phyloP scores from a whole-genome alignment of 1,140 invertebrate species.

The Doryteuthis pealeii region DNA sequence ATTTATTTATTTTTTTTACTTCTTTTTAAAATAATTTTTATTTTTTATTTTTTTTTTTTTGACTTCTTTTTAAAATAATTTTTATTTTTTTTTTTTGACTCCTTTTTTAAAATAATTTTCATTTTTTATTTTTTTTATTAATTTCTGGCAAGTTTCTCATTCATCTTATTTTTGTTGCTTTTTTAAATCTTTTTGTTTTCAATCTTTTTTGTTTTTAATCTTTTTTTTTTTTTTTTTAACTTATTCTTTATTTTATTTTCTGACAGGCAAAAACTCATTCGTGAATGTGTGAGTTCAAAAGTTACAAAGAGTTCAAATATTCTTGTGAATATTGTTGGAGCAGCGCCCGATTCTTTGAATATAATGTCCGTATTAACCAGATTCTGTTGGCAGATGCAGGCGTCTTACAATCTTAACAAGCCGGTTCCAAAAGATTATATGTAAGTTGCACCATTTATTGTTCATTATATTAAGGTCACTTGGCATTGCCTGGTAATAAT shows the following conservation, averaged over 20 bases:
- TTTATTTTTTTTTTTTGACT: too few relatives aligned
- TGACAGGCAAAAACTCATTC: constrained; percentile 37
- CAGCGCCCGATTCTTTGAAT: constrained; percentile 53
- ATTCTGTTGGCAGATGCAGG: constrained; percentile 46
- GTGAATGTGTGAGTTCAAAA: constrained; percentile 33
- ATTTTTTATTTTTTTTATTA: background rate
- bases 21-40: background rate
- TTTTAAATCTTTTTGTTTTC: too few relatives aligned
- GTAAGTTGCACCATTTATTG: constrained; percentile 28
- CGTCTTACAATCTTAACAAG: constrained; percentile 38
- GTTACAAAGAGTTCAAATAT: constrained; percentile 33
- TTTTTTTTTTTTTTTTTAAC: too few relatives aligned
- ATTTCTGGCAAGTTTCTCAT: too few relatives aligned
- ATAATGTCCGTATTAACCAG: constrained; percentile 46
- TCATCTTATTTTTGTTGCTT: too few relatives aligned
- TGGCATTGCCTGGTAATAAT: too few relatives aligned
- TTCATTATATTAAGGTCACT: too few relatives aligned
- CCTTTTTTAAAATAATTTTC: too few relatives aligned
- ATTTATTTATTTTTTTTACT: background rate
- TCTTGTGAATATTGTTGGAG: constrained; percentile 54
- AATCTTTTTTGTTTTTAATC: too few relatives aligned
- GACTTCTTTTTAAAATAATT: background rate
- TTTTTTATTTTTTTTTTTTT: background rate
- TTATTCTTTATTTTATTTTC: constrained; percentile 12
- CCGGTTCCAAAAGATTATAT: constrained; percentile 52